phyloP scores from a whole-genome alignment of 2,797 vertebrate species.

The Podargus strigoides region DNA sequence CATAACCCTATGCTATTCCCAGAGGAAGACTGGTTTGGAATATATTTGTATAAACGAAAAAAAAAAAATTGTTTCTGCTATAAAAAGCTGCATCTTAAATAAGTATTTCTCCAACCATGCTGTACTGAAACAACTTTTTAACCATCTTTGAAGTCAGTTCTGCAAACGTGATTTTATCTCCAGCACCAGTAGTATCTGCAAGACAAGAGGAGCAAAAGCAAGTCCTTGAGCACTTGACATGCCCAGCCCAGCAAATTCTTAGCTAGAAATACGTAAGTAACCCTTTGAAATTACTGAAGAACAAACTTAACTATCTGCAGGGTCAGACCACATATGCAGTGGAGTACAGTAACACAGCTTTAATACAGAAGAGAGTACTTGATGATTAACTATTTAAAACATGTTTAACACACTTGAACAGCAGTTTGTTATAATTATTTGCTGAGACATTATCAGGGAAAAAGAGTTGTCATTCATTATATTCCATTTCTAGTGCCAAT shows the following conservation, averaged over 20 bases:
- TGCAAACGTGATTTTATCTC: neutral
- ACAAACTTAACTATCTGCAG: neutral
- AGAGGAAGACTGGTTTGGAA: neutral
- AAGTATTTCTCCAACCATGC: neutral
- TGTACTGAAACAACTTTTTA: neutral
- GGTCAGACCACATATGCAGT: neutral
- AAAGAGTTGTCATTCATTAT: neutral
- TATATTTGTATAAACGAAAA: neutral
- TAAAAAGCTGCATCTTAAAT: neutral
- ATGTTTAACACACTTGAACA: neutral
- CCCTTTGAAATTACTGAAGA: neutral
- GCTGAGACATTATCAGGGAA: neutral
- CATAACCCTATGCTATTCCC: neutral
- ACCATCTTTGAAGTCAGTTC: neutral
- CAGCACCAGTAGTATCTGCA: neutral
- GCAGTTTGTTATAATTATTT: neutral
- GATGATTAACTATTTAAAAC: neutral
- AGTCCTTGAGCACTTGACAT: neutral
- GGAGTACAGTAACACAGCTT: neutral
- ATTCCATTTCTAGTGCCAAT: neutral
- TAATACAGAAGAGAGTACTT: neutral
- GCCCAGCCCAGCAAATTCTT: neutral
- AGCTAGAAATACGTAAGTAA: neutral
- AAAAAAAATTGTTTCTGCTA: neutral
- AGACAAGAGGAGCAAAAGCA: neutral